Conservation (phyloP, 2,113 vertebrate species). For the Pachypanchax playfairii region DNA sequence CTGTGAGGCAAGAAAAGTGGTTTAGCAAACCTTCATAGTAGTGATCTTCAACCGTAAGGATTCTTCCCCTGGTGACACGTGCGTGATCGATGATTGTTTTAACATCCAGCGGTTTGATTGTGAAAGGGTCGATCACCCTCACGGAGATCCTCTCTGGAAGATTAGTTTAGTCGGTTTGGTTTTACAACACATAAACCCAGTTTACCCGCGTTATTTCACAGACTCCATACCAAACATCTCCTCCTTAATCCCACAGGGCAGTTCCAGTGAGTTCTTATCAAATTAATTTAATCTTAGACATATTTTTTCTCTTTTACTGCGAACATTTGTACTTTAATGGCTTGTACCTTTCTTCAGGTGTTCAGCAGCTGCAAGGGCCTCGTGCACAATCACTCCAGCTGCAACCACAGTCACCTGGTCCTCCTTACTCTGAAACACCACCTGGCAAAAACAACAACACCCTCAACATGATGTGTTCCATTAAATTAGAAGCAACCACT, state of each 20-base stretch:
- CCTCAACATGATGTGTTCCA: neutral
- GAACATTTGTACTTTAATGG: neutral
- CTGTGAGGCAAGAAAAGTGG: neutral
- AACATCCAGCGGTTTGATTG: constrained; percentile 92
- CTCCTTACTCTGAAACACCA: constrained; percentile 89
- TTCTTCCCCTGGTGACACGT: constrained; percentile 88
- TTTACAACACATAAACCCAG: neutral
- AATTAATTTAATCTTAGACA: neutral
- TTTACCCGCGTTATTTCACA: neutral
- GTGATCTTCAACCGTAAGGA: constrained; percentile 95
- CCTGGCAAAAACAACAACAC: constrained; percentile 68
- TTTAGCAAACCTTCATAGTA: constrained; percentile 87
- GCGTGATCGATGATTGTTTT: constrained; percentile 89
- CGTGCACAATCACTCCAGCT: constrained; percentile 91
- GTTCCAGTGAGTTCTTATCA: too few species aligned
- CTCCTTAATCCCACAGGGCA: too few species aligned
- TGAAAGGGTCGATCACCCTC: constrained; percentile 91
- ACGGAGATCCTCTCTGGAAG: constrained; percentile 86
- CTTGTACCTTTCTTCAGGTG: constrained; percentile 88
- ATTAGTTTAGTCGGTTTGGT: neutral
- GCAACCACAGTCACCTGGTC: constrained; percentile 93
- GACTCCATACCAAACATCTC: neutral
- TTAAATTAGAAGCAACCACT: neutral
- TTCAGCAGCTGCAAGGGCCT: constrained; percentile 90
- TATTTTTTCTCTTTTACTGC: neutral